Evolutionary conservation across 2,797 vertebrate species (phyloP), one percentile per base, ranked within the genome.

Genomic region (Protonibea diacanthus): DNA sequence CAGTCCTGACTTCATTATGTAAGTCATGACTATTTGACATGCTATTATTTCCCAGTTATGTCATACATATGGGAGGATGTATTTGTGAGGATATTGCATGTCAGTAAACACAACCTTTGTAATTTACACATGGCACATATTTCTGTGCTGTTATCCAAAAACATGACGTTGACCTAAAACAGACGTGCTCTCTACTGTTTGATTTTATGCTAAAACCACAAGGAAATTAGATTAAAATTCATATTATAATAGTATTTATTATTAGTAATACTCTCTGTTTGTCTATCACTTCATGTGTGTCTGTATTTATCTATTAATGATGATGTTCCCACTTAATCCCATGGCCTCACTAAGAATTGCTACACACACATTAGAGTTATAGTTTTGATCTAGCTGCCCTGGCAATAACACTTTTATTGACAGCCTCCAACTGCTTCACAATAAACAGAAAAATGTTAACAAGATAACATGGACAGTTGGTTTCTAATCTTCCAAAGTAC

Each of bases 91-190:
- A 42, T 10, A 52, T 8, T 58, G 4, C n/a, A 29, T 25, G 20
- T 79, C 17, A 72, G 55, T 58, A 8, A 20, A 25, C 20, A 53
- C n/a, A 15, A 80, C 55, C 47, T 70, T 70, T 76, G 69, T 5
- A 15, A 53, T n/a, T 29, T 60, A 23, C 13, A 12, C 29, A 47
- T 12, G 11, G 17, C 25, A 27, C 49, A 64, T 0, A 9, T 42
- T 40, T 76, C 42, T 57, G 6, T 20, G n/a, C 23, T 67, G 21
- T 51, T 48, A n/a, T 40, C 27, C 18, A 12, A 42, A 48, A 21
- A 48, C 44, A 4, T 53, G 40, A 44, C 9, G 1, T n/a, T 53
- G 33, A 66, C 6, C 21, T 17, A 40, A 59, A 45, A 38, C 53
- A 61, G 29, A 6, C 15, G 27, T 2, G n/a, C 6, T 17, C 18